Conservation (phyloP, 2,113 vertebrate genomes). For the Gallinago jamesoni region DNA sequence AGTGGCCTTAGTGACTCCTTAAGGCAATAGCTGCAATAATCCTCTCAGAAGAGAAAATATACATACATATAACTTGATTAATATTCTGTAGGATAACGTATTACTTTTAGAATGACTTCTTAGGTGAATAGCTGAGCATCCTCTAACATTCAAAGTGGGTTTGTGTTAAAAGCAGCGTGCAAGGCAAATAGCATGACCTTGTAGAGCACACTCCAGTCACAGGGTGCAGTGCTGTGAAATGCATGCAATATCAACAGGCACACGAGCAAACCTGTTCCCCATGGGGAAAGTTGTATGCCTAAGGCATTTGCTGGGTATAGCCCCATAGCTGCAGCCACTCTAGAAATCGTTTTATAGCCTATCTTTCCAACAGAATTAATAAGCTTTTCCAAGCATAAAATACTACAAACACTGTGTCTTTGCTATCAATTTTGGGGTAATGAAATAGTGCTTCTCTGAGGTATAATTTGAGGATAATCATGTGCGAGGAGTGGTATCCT, state of each 20-base stretch:
- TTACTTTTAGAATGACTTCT: background rate
- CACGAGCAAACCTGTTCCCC: background rate
- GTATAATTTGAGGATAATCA: background rate
- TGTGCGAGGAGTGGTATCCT: background rate
- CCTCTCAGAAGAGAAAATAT: conserved; percentile 1
- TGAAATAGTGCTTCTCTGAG: background rate
- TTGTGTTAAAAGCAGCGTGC: background rate
- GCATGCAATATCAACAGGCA: background rate
- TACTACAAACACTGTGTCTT: background rate
- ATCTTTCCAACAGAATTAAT: background rate
- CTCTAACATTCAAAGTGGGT: background rate
- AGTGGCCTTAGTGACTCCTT: conserved; percentile 9
- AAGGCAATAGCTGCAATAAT: background rate
- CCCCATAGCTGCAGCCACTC: background rate
- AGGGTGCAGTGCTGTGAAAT: background rate
- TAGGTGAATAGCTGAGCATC: background rate
- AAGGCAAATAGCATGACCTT: background rate
- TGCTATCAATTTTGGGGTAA: background rate
- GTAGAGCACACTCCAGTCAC: background rate
- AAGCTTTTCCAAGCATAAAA: background rate
- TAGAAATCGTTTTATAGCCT: background rate
- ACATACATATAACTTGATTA: background rate
- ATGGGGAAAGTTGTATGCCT: background rate
- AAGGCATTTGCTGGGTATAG: background rate
- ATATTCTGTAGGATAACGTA: background rate